Evolutionary conservation across 2,888 invertebrate genomes (phyloP).

Genomic region (Blomia tropicalis): DNA sequence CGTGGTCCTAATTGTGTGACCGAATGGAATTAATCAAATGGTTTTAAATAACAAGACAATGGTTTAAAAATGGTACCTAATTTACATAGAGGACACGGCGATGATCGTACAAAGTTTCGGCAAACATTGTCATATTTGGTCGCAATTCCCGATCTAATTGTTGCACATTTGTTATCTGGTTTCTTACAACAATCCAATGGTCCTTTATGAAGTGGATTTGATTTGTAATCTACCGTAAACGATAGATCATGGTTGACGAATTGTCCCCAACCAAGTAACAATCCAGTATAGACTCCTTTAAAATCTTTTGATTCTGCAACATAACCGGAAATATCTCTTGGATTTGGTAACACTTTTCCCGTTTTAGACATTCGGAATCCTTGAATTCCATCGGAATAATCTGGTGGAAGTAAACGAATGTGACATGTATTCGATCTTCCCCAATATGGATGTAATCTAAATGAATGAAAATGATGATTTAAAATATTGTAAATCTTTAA

Average conservation of each 20-base stretch:
- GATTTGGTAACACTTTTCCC: slow-evolving; percentile 62
- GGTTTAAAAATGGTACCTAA: slow-evolving; percentile 27
- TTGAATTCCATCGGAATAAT: slow-evolving; percentile 60
- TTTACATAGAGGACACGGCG: slow-evolving; percentile 27
- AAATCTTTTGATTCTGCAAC: slow-evolving; percentile 45
- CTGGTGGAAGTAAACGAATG: slow-evolving; percentile 61
- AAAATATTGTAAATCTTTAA: no score
- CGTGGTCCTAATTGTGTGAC: slow-evolving; percentile 24
- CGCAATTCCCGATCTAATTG: slow-evolving; percentile 24
- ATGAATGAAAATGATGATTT: no score
- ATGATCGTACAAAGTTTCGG: slow-evolving; percentile 28
- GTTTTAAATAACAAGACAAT: not conserved
- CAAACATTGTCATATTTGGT: slow-evolving; percentile 26
- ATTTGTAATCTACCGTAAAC: slow-evolving; percentile 52
- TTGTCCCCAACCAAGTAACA: slow-evolving; percentile 89
- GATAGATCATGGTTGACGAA: slow-evolving; percentile 84
- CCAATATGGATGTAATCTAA: slow-evolving; percentile 54
- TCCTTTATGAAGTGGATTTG: not conserved
- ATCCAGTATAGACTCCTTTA: slow-evolving; percentile 57
- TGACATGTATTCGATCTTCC: slow-evolving; percentile 71
- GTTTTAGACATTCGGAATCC: slow-evolving; percentile 23
- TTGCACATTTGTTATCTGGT: slow-evolving; percentile 18
- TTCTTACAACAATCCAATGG: slow-evolving; percentile 21
- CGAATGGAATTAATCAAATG: not conserved
- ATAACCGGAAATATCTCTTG: slow-evolving; percentile 64